phyloP scores from a whole-genome alignment of 2,797 vertebrate species.

The Enteromius paludinosus region DNA sequence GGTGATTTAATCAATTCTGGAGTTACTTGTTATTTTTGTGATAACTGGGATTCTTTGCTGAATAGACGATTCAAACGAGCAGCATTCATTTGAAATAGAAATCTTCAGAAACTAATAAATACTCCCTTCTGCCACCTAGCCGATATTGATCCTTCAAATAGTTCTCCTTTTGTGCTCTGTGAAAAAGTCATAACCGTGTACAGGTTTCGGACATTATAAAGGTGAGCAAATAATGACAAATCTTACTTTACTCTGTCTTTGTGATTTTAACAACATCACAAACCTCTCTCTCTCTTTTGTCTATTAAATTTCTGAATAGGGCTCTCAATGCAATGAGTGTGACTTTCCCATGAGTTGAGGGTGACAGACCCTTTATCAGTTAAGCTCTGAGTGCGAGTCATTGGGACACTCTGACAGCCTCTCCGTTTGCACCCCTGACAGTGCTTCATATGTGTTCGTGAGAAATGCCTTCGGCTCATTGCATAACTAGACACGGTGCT shows the following conservation, averaged over 20 bases:
- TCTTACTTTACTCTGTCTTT: background rate
- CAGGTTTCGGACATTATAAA: background rate
- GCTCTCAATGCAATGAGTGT: background rate
- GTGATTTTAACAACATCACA: background rate
- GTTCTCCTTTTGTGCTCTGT: background rate
- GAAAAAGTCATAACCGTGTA: background rate
- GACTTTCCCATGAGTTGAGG: background rate
- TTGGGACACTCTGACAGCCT: slow-evolving; percentile 17
- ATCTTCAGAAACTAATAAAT: background rate
- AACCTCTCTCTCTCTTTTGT: background rate
- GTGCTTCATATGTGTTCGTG: background rate
- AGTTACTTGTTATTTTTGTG: background rate
- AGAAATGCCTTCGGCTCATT: slow-evolving; percentile 26
- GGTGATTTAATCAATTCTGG: background rate
- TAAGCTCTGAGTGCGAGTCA: background rate
- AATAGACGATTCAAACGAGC: background rate
- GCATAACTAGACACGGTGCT: background rate
- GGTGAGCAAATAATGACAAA: background rate
- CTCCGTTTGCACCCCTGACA: background rate
- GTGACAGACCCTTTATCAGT: slow-evolving; percentile 35
- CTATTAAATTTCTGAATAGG: background rate
- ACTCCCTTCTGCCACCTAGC: background rate
- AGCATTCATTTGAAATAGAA: background rate
- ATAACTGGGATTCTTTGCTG: background rate
- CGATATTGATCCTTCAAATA: background rate